These are phyloP conservation scores for Amblyornis subalaris DNA, from an alignment of 2,113 vertebrate genomes.

Conservation along the genomic window DNA sequence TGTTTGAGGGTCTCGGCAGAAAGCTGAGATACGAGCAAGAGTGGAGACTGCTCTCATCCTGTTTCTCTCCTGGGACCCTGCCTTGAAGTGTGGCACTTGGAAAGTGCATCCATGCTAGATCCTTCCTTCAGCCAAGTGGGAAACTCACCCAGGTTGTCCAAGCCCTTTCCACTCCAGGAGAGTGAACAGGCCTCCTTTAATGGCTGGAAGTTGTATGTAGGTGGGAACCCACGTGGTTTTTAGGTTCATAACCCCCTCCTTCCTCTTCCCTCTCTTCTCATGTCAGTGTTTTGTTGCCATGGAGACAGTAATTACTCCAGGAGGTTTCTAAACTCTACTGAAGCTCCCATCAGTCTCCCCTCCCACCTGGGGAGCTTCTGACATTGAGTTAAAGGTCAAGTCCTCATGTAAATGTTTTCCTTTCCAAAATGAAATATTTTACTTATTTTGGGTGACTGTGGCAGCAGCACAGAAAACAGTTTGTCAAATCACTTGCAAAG, in stretches of 20 bases:
- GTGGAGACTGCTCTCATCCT: not conserved
- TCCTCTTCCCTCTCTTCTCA: not conserved
- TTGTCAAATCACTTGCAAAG: conserved; percentile 72
- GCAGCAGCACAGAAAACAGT: conserved; percentile 61
- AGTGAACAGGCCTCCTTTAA: not conserved
- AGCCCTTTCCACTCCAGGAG: not conserved
- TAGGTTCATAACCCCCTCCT: not conserved
- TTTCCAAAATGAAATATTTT: conserved; percentile 73
- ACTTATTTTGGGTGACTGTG: conserved; percentile 69
- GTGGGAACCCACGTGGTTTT: not conserved
- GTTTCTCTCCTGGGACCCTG: not conserved
- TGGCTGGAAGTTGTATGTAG: not conserved
- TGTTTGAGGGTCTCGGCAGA: not conserved
- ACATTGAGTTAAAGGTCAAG: conserved; percentile 73
- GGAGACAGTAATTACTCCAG: conserved; percentile 69
- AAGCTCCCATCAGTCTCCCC: conserved; percentile 57
- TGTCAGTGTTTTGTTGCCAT: conserved; percentile 58
- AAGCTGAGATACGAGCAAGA: not conserved
- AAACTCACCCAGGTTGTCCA: not conserved
- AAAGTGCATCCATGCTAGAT: not conserved
- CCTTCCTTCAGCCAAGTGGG: not conserved
- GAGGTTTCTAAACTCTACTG: conserved; percentile 60
- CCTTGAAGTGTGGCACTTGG: not conserved
- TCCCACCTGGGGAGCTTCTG: conserved; percentile 67
- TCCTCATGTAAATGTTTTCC: conserved; percentile 68